Evolutionary conservation across 2,797 vertebrate genomes (phyloP).

Genomic region (Gymnoscopelus microlampas): DNA sequence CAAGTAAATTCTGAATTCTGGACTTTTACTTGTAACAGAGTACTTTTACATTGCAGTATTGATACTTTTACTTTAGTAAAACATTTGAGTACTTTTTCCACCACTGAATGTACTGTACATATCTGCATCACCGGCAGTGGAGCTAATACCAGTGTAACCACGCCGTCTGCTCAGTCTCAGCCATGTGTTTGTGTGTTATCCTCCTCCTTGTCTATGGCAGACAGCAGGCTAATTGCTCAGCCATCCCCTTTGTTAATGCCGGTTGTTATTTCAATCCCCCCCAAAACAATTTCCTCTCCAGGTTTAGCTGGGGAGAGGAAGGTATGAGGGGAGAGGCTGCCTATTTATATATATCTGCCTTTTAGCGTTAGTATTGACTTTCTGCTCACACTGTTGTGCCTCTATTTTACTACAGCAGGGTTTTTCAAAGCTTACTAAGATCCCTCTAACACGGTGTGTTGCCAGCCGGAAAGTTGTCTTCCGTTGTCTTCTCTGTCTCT

Average conservation of each 20-base stretch:
- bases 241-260: slow-evolving; percentile 56
- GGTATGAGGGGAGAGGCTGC: slow-evolving; percentile 23
- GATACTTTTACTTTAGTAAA: no score
- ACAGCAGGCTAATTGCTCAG: slow-evolving; percentile 61
- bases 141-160: slow-evolving; percentile 3
- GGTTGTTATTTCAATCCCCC: slow-evolving; percentile 71
- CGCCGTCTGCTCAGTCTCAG: slow-evolving; percentile 43
- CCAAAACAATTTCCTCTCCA: slow-evolving; percentile 58
- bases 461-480: neutral
- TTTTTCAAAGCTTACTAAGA: no score
- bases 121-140: slow-evolving; percentile 15
- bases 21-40: no score
- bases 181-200: slow-evolving; percentile 46
- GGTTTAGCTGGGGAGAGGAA: slow-evolving; percentile 37
- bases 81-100: no score
- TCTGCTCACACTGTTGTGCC: slow-evolving; percentile 41
- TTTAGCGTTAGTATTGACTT: slow-evolving; percentile 59
- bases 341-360: slow-evolving; percentile 48
- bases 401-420: slow-evolving; percentile 17
- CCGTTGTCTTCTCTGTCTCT: neutral
- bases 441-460: no score
- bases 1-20: no score
- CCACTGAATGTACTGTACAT: no score
- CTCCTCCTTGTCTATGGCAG: slow-evolving; percentile 66
- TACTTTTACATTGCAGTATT: no score